Conservation (phyloP, 2,888 invertebrate genomes). For the Diabrotica balteata region DNA sequence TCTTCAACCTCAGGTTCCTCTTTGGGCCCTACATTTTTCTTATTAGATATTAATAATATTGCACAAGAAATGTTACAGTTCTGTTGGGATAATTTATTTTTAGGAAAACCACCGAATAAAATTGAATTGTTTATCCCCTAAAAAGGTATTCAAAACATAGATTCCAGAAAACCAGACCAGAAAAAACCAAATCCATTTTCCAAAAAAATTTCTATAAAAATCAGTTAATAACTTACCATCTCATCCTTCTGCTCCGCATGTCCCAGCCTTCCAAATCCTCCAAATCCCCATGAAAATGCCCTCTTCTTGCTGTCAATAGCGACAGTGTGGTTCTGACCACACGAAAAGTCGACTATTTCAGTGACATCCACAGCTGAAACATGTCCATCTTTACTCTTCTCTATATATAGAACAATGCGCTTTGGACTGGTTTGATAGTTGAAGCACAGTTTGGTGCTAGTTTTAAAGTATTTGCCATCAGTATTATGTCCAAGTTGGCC, state of each 20-base stretch:
- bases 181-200: too few species aligned
- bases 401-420: slow-evolving; percentile 84
- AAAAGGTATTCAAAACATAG: too few species aligned
- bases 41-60: too few species aligned
- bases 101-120: too few species aligned
- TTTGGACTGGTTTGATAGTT: slow-evolving; percentile 86
- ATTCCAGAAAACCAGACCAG: too few species aligned
- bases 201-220: too few species aligned
- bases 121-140: too few species aligned
- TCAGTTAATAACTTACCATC: slow-evolving; percentile 63
- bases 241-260: slow-evolving; percentile 94
- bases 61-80: too few species aligned
- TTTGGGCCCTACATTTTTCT: too few species aligned
- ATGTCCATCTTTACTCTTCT: slow-evolving; percentile 86
- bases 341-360: slow-evolving; percentile 87
- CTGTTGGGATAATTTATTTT: too few species aligned
- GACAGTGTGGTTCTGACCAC: slow-evolving; percentile 91
- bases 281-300: slow-evolving; percentile 95
- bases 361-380: slow-evolving; percentile 84
- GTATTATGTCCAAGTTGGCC: slow-evolving; percentile 94
- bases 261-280: slow-evolving; percentile 91
- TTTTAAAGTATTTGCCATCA: slow-evolving; percentile 93
- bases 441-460: slow-evolving; percentile 85
- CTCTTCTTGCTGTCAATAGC: slow-evolving; percentile 89
- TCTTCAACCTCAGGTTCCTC: too few species aligned